Base-by-base conservation (phyloP, 2,888 invertebrate species). In the Rhabditoides inermis region DNA sequence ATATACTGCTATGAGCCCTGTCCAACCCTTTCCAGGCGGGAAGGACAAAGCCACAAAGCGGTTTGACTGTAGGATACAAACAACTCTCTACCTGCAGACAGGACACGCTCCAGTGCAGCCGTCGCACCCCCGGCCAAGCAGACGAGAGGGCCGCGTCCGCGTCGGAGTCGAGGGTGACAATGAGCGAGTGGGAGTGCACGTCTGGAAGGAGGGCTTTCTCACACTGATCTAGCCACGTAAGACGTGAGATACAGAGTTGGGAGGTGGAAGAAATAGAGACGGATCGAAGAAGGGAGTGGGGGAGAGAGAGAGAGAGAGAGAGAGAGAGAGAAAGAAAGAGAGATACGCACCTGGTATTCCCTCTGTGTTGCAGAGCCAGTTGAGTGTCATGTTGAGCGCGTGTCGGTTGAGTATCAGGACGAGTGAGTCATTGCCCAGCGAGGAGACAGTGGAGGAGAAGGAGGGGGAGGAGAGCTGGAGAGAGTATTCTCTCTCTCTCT, bases 361-460 rank as follows among this genome's bases (percentile, higher is more conserved):
- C 27, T 55, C 41, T 3, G 71, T 74, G 53, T 73, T 75, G 48
- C 74, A 74, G 22, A 74, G 48, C 72, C 72, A 74, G 45, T 74
- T 74, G 25, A 61, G 53, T 1, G 74, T 74, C 74, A 74, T 74
- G 41, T 74, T 68, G 6, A 73, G 49, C 6, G 72, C 72, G 51
- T 75, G 67, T 36, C 59, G 54, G 47, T 74, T 74, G 15, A 72
- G 58, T 36, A 74, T 66, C 3, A 74, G 46, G 18, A 74, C 58
- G 20, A 68, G 46, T 5, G 52, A 45, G 7, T 67, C 60, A 23
- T 62, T 41, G 18, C 53, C 41, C 4, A 22, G 26, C 20, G 54
- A 44, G 7, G 65, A 41, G 32, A n/a, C 25, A n/a, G 46, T 44
- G 20, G 39, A 26, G n/a, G 20, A 32, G 35, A 55, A 52, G 23